Base-by-base conservation (phyloP, 2,113 vertebrate species). In the Pao palembangensis region DNA sequence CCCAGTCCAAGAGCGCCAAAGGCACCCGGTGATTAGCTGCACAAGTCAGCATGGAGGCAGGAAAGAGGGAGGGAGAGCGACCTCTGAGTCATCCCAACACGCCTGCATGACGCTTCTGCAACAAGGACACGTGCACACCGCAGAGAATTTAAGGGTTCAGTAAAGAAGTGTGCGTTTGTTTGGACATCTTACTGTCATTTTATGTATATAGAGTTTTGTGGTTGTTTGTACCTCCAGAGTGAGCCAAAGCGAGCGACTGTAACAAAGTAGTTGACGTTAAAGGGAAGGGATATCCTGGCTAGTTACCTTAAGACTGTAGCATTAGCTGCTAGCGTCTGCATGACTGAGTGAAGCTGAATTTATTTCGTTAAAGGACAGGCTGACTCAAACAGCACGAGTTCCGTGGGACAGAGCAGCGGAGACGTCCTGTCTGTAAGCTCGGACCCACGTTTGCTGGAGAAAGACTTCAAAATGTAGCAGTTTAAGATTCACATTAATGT, bases 291-390 rank as follows among this genome's bases (percentile, higher is more conserved):
- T 61, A 71, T 73, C 55, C 64, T 77, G 60, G 69, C 64, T 90
- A 87, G 85, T 83, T 75, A 81, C 55, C 52, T 55, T 84, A 86
- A 78, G 85, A 74, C 63, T 79, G 87, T 89, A 89, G 88, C 87
- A 79, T 86, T 90, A 91, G 88, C 76, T 75, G 65, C 82, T 87
- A 89, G 87, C 85, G 84, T 85, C 61, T 49, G 84, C 88, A 89
- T 90, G 89, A 83, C 49, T 70, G 70, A 76, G 51, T 63, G 66
- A 70, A 65, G 72, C 47, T 71, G 10, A 38, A 38, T 11, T 38
- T 1, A 38, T 12, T 75, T 47, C 82, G 21, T 55, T 56, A 55
- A 70, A 80, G 79, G 87, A 76, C 70, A 76, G 69, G 68, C 44
- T 23, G 70, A 71, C 69, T 73, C 50, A 25, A 73, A 82, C 64